A percentile compares a stretch with the other conserved stretches of the same genome.
These are phyloP conservation scores for Drosophila nikananu DNA, from an alignment of 1,140 invertebrate genomes.

Conservation along the genomic window DNA sequence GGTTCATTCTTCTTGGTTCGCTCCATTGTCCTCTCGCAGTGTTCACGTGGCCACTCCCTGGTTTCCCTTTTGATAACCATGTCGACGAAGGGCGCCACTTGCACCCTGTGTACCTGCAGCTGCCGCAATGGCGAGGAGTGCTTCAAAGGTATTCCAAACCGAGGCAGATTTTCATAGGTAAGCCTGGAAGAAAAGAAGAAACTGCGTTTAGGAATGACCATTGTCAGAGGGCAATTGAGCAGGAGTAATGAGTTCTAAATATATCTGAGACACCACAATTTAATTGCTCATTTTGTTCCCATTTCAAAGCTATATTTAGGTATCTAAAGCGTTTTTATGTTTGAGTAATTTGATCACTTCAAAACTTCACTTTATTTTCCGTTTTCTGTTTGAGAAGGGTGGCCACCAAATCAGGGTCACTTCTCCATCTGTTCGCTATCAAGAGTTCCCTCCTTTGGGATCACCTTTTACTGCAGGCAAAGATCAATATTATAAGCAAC, in stretches of 20 bases:
- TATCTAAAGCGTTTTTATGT: slow-evolving; percentile 1
- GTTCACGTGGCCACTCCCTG: slow-evolving; percentile 32
- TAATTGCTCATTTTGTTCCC: slow-evolving; percentile 21
- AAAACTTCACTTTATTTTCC: slow-evolving; percentile 1
- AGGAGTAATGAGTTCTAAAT: neutral
- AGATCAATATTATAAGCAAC: slow-evolving; percentile 36
- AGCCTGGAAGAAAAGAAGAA: neutral
- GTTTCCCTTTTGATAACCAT: slow-evolving; percentile 51
- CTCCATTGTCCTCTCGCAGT: slow-evolving; percentile 38
- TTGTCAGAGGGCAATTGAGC: neutral
- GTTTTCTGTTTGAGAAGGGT: slow-evolving; percentile 21
- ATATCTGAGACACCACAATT: neutral
- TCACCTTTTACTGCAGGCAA: neutral
- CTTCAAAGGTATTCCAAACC: slow-evolving; percentile 7
- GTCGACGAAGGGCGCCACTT: slow-evolving; percentile 46
- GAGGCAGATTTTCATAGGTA: neutral
- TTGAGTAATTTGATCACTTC: slow-evolving; percentile 24
- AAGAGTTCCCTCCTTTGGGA: neutral
- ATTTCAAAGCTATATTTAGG: slow-evolving; percentile 8
- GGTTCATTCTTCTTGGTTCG: slow-evolving; percentile 36
- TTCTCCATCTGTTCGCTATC: slow-evolving; percentile 10
- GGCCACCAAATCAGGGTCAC: slow-evolving; percentile 24
- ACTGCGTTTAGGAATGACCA: neutral
- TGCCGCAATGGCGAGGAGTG: slow-evolving; percentile 35
- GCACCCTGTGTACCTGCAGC: slow-evolving; percentile 45